Conservation (phyloP, 2,888 invertebrate genomes). For the Bhutanitis thaidina region DNA sequence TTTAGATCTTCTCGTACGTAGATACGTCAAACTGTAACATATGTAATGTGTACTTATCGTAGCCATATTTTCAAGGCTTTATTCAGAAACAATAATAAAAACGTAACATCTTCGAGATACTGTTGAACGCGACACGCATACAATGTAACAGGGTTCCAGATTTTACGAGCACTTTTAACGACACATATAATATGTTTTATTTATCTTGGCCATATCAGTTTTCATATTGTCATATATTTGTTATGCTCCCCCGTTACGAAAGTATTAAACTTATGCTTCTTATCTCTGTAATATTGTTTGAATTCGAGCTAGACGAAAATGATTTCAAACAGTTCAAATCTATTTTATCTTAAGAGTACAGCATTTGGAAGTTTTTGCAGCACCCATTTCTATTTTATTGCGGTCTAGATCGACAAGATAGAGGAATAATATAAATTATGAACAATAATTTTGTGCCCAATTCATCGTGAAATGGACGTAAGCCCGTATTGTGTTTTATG, state of each 20-base stretch:
- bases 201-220: conserved; percentile 46
- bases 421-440: conserved; percentile 31
- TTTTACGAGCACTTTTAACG: conserved; percentile 50
- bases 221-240: conserved; percentile 26
- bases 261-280: conserved; percentile 16
- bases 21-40: too few relatives aligned
- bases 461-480: conserved; percentile 20
- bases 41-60: conserved; percentile 18
- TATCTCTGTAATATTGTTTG: conserved; percentile 27
- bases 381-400: conserved; percentile 20
- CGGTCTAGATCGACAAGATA: conserved; percentile 22
- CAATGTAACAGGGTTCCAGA: conserved; percentile 28
- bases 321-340: conserved; percentile 16
- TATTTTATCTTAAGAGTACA: conserved; percentile 24
- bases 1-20: too few relatives aligned
- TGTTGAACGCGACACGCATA: conserved; percentile 44
- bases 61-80: conserved; percentile 21
- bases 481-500: conserved; percentile 12
- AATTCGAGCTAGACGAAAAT: conserved; percentile 24
- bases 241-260: conserved; percentile 14
- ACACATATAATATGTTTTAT: conserved; percentile 43
- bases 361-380: conserved; percentile 24
- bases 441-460: conserved; percentile 23
- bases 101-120: conserved; percentile 42
- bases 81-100: conserved; percentile 33